Base-by-base conservation (phyloP, 1,140 invertebrate species). In the Drosophila aff. region DNA sequence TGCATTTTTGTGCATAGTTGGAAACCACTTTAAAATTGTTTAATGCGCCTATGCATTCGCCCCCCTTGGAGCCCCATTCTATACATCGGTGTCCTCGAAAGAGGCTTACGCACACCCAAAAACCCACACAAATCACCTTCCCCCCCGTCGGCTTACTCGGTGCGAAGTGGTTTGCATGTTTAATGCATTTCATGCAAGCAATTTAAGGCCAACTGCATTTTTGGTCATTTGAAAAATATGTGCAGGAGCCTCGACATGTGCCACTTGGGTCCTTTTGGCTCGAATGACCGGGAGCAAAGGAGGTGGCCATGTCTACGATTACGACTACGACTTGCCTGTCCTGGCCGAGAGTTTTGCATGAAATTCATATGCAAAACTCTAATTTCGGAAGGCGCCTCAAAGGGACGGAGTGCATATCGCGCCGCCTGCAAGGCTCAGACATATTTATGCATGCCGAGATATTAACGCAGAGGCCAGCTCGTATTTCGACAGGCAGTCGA, bases 121-220 rank as follows among this genome's bases (percentile, higher is more conserved):
- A 36, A 23, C 31, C 13, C 52, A 50, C 52, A 58, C 46, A 65
- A 58, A 75, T 55, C 50, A 74, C 72, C 72, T 31, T 36, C 41
- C 63, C 7, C 41, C 18, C 10, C 41, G 46, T 64, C 4, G 36
- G 16, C 18, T 59, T 41, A 50, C 43, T 53, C 60, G 36, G 52
- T 53, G 43, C 65, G 60, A 74, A 76, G 79, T 81, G 71, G 69
- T 67, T 76, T 71, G 58, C 71, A 79, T 82, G 76, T 61, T 81
- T 50, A 76, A 87, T 85, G 82, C 69, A 79, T 85, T 85, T 82
- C 82, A 76, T 82, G 82, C 76, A 86, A 82, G 82, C 75, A 82
- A 82, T 87, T 85, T 85, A 87, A 82, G 69, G 61, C 79, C 69
- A 62, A 50, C 79, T 85, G 82, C 82, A 84, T 84, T 78, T 85